A percentile compares a stretch with the other conserved stretches of the same genome.
Conservation (phyloP, 2,113 vertebrate genomes). For the Amphilophus citrinellus region DNA sequence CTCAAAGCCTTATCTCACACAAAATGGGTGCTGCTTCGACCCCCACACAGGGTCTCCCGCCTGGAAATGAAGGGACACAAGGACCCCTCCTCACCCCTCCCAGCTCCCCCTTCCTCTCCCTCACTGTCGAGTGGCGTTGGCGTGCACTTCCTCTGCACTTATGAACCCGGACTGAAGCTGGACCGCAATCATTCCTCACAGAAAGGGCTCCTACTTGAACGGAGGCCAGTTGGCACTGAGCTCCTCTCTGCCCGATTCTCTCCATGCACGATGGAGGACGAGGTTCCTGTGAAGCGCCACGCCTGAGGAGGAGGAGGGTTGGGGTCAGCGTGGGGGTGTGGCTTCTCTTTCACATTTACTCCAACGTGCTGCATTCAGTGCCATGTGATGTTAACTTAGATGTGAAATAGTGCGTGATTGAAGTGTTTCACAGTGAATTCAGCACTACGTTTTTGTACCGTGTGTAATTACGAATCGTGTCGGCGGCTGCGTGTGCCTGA, state of each 20-base stretch:
- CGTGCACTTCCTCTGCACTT: conserved; percentile 69
- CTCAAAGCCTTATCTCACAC: conserved; percentile 75
- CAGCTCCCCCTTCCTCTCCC: background rate
- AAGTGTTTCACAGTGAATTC: conserved; percentile 67
- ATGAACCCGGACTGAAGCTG: conserved; percentile 50
- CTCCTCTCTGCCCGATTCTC: conserved; percentile 38
- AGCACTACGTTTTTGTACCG: conserved; percentile 50
- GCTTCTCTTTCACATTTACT: conserved; percentile 40
- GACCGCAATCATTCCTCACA: conserved; percentile 72
- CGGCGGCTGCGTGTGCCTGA: background rate
- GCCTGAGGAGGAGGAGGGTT: conserved; percentile 4
- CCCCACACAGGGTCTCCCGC: conserved; percentile 51
- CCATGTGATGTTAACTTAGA: conserved; percentile 61
- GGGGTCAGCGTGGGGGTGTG: background rate
- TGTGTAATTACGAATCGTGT: conserved; percentile 14
- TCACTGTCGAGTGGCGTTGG: background rate
- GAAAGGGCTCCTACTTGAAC: conserved; percentile 74
- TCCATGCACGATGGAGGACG: background rate
- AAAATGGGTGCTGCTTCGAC: conserved; percentile 73
- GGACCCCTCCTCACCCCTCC: conserved; percentile 14
- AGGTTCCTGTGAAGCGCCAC: conserved; percentile 61
- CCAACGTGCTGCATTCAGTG: conserved; percentile 60
- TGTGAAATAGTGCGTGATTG: conserved; percentile 66
- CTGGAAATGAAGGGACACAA: conserved; percentile 50
- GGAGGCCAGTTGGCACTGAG: conserved; percentile 22